phyloP scores from a whole-genome alignment of 2,113 vertebrate genomes.

The Xenotilapia longispinis region DNA sequence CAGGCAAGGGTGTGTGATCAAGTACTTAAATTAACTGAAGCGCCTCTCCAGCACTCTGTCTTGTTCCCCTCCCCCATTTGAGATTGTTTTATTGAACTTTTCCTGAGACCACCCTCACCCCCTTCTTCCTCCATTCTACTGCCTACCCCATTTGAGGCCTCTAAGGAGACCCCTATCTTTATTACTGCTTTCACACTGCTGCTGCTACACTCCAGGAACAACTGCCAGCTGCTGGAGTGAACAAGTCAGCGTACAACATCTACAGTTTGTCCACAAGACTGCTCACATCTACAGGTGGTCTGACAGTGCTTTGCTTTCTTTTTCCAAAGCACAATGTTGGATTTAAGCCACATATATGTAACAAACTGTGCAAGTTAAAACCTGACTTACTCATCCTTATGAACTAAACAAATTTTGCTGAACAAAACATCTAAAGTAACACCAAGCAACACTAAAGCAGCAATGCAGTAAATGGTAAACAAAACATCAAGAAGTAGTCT shows the following conservation, averaged over 20 bases:
- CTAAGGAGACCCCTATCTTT: conserved; percentile 31
- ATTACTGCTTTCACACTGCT: conserved; percentile 24
- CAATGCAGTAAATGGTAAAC: background rate
- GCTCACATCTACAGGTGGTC: background rate
- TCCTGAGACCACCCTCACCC: conserved; percentile 23
- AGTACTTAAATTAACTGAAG: conserved; percentile 67
- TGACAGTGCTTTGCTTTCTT: background rate
- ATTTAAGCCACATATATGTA: background rate
- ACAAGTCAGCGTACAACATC: background rate
- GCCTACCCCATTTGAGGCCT: conserved; percentile 4
- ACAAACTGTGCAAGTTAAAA: background rate
- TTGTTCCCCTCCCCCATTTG: conserved; percentile 10
- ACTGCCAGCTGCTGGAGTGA: background rate
- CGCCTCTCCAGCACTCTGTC: conserved; percentile 43
- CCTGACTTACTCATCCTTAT: too few relatives aligned
- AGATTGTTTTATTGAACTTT: conserved; percentile 60
- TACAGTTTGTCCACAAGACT: background rate
- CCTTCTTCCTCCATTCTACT: background rate
- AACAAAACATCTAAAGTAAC: background rate
- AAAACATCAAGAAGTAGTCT: background rate
- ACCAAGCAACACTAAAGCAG: background rate
- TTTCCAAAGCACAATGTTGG: background rate
- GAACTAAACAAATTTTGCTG: background rate
- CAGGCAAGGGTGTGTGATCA: conserved; percentile 61
- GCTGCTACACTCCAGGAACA: background rate